These are phyloP conservation scores for Diacarnus erythraeanus DNA, from an alignment of 37 sponge, comb jelly and placozoan genomes.

Conservation along the genomic window DNA sequence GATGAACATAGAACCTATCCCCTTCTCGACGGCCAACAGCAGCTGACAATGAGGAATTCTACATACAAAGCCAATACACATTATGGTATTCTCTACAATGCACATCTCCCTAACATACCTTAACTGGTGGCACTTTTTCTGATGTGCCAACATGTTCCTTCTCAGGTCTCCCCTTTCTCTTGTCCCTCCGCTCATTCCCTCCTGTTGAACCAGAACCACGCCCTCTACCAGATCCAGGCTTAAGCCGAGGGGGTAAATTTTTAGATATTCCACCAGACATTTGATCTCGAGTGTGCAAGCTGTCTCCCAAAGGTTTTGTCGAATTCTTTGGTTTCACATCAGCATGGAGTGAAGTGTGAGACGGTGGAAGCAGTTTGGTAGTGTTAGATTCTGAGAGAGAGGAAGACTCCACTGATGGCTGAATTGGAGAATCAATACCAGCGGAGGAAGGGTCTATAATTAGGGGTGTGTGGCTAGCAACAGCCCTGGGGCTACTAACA, in stretches of 20 bases:
- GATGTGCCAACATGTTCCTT: neutral
- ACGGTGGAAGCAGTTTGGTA: neutral
- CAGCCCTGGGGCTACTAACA: neutral
- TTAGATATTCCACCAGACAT: neutral
- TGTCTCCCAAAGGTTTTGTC: neutral
- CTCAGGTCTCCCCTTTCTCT: neutral
- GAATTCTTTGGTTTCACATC: neutral
- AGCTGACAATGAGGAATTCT: neutral
- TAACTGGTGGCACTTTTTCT: neutral
- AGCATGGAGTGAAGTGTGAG: neutral
- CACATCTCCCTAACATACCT: neutral
- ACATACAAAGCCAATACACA: neutral
- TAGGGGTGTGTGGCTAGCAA: neutral
- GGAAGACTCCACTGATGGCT: neutral
- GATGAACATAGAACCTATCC: slow-evolving; percentile 34
- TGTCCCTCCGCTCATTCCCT: neutral
- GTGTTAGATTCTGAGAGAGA: neutral
- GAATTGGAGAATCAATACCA: neutral
- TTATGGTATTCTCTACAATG: neutral
- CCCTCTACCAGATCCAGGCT: slow-evolving; percentile 10
- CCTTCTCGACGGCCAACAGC: neutral
- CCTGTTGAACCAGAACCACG: neutral
- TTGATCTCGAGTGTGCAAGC: neutral
- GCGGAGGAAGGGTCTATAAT: neutral
- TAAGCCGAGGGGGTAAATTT: slow-evolving; percentile 14